Percentiles rank a stretch among this genome's conserved stretches.
Evolutionary conservation across 2,797 vertebrate species (phyloP).

Genomic region (Falco concolor): DNA sequence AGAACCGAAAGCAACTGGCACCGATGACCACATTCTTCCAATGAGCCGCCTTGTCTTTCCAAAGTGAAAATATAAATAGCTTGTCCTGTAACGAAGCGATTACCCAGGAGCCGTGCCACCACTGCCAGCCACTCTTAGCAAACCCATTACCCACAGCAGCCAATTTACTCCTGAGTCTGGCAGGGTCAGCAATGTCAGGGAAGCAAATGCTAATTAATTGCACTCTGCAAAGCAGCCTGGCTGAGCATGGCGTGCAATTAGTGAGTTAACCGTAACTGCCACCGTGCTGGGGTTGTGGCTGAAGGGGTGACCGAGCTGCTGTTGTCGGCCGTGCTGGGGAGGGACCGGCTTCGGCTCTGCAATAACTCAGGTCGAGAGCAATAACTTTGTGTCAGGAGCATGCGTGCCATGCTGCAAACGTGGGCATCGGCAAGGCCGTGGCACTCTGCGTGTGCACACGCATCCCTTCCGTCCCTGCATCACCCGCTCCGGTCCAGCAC

Average conservation of each 20-base stretch:
- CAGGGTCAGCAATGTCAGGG: background rate
- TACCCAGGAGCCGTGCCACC: background rate
- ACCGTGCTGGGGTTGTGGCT: background rate
- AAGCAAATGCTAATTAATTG: conserved; percentile 14
- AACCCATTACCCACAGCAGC: background rate
- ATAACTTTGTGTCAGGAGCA: rapidly evolving
- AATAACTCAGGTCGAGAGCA: rapidly evolving
- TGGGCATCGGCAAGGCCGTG: rapidly evolving
- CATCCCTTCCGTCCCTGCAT: background rate
- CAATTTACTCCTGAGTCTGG: background rate
- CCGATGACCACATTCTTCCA: background rate
- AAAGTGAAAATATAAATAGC: background rate
- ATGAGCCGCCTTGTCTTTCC: background rate
- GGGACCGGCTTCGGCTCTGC: rapidly evolving
- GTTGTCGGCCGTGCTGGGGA: rapidly evolving
- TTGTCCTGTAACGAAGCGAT: background rate
- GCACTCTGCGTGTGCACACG: rapidly evolving
- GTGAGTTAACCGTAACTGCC: background rate
- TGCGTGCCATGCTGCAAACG: rapidly evolving
- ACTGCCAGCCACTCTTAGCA: background rate
- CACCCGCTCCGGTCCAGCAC: background rate
- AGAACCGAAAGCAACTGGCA: background rate
- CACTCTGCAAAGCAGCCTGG: background rate
- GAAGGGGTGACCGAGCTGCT: background rate
- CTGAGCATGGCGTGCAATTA: background rate